These are phyloP conservation scores for Drosophila tani DNA, from an alignment of 1,140 invertebrate species.

Conservation along the genomic window DNA sequence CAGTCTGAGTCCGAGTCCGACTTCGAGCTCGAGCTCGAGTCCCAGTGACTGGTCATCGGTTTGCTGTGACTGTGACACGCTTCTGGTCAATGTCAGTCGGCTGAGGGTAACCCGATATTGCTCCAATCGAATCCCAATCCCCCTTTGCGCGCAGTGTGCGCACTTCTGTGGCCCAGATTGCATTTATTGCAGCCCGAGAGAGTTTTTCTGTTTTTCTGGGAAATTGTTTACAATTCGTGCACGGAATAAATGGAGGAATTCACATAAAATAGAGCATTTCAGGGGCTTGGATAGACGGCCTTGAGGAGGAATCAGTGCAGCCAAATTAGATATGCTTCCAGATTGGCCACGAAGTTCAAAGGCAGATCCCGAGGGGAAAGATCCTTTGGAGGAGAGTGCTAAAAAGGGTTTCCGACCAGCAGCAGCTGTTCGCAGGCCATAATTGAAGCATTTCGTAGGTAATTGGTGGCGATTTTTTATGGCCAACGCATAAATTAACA, in stretches of 20 bases:
- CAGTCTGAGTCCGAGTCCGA: background rate
- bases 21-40: background rate
- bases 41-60: conserved; percentile 19
- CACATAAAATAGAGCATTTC: conserved; percentile 47
- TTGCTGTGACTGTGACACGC: conserved; percentile 57
- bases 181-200: conserved; percentile 43
- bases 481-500: conserved; percentile 81
- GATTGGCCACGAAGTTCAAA: conserved; percentile 42
- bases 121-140: conserved; percentile 21
- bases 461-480: conserved; percentile 79
- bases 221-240: conserved; percentile 37
- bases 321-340: conserved; percentile 58
- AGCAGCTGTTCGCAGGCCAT: conserved; percentile 78
- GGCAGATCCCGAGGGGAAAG: conserved; percentile 13
- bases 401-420: conserved; percentile 74
- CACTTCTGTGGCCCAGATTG: conserved; percentile 58
- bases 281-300: conserved; percentile 20
- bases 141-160: conserved; percentile 17
- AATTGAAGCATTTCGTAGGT: conserved; percentile 78
- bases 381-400: conserved; percentile 46
- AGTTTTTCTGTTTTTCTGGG: conserved; percentile 28
- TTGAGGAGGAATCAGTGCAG: conserved; percentile 41
- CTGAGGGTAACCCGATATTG: conserved; percentile 23
- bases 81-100: conserved; percentile 71
- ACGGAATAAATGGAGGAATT: conserved; percentile 6